Conservation (phyloP, 2,888 invertebrate genomes). For the Yponomeuta sedellus region DNA sequence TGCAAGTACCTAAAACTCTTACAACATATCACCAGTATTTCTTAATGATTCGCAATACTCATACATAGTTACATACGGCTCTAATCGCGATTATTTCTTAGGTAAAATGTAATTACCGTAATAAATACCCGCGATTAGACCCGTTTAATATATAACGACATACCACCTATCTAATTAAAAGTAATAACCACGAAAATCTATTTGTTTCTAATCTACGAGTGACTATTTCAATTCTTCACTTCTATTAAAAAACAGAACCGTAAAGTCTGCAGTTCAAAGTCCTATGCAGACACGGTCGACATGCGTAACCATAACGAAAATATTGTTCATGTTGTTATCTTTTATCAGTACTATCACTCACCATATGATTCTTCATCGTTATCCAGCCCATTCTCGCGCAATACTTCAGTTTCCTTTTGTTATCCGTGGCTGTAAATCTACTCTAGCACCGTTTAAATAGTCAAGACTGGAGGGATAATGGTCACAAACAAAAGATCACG, state of each 20-base stretch:
- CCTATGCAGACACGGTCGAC: neutral
- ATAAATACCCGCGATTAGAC: too few relatives aligned
- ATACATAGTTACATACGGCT: too few relatives aligned
- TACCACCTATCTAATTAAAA: too few relatives aligned
- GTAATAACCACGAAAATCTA: too few relatives aligned
- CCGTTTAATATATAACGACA: too few relatives aligned
- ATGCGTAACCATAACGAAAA: conserved; percentile 2
- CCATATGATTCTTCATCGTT: conserved; percentile 73
- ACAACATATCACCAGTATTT: too few relatives aligned
- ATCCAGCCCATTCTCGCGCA: conserved; percentile 70
- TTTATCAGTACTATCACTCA: conserved; percentile 33
- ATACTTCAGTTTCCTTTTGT: conserved; percentile 52
- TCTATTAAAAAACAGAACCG: neutral
- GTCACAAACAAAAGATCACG: neutral
- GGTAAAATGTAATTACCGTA: too few relatives aligned
- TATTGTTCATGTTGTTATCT: conserved; percentile 11
- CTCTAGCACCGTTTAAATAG: conserved; percentile 11
- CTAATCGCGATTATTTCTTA: too few relatives aligned
- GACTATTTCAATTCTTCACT: neutral
- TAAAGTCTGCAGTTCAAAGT: neutral
- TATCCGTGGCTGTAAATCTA: conserved; percentile 41
- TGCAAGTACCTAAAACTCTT: too few relatives aligned
- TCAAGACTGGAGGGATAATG: neutral
- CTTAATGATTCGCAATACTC: too few relatives aligned
- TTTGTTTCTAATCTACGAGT: too few relatives aligned